A percentile compares a stretch with the other conserved stretches of the same genome.
phyloP scores from a whole-genome alignment of 2,113 vertebrate genomes.

The Zosterops hypoxanthus region DNA sequence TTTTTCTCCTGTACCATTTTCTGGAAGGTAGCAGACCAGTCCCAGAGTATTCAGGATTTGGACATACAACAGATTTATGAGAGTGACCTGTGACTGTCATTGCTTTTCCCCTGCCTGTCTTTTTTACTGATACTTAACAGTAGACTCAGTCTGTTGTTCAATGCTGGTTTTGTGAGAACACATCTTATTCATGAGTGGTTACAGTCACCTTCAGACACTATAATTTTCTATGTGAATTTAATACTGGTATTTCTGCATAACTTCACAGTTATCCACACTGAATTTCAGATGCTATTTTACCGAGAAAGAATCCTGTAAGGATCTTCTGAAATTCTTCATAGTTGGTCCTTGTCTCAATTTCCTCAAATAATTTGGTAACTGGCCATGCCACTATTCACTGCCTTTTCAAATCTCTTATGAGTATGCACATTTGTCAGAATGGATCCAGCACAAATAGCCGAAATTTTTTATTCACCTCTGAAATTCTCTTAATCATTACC shows the following conservation, averaged over 20 bases:
- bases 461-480: not conserved
- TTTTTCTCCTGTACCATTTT: not conserved
- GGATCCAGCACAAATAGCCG: not conserved
- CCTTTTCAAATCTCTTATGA: not conserved
- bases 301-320: not conserved
- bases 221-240: not conserved
- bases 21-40: not conserved
- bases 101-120: not conserved
- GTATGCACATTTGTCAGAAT: not conserved
- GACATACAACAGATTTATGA: not conserved
- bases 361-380: not conserved
- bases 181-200: not conserved
- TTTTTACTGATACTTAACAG: not conserved
- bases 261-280: not conserved
- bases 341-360: not conserved
- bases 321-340: not conserved
- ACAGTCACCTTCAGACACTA: not conserved
- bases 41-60: not conserved
- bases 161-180: not conserved
- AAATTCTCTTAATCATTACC: not conserved
- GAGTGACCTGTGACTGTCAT: not conserved
- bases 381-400: not conserved
- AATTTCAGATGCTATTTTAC: not conserved
- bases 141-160: not conserved
- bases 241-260: not conserved